A percentile compares a stretch with the other conserved stretches of the same genome.
Conservation (phyloP, 2,888 invertebrate genomes). For the Elmis aenea region DNA sequence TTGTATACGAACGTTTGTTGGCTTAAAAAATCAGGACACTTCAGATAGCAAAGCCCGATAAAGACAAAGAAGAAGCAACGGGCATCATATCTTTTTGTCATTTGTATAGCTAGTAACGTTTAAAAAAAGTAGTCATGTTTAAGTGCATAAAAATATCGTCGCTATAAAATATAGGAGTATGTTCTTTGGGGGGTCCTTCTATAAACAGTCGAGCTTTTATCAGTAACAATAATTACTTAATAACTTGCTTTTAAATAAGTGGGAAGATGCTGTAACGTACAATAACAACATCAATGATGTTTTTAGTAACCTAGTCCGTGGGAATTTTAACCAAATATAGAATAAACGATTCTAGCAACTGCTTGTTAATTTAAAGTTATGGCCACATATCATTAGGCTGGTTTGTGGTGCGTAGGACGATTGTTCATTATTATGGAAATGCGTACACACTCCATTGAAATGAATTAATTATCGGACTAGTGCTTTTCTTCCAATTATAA, state of each 20-base stretch:
- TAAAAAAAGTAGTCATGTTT: too few relatives aligned
- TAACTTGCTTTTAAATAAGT: constrained; percentile 20
- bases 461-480: background rate
- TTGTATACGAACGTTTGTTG: too few relatives aligned
- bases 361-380: constrained; percentile 16
- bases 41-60: too few relatives aligned
- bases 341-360: constrained; percentile 17
- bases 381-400: constrained; percentile 12
- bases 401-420: constrained; percentile 14
- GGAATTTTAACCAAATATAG: constrained; percentile 37
- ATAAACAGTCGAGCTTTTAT: background rate
- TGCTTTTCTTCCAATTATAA: background rate
- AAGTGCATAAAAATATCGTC: too few relatives aligned
- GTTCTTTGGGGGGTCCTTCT: background rate
- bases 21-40: too few relatives aligned
- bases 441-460: background rate
- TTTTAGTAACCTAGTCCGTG: constrained; percentile 38
- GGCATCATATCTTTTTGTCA: too few relatives aligned
- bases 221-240: background rate
- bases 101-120: too few relatives aligned
- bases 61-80: too few relatives aligned
- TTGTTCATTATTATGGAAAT: too few relatives aligned
- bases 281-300: constrained; percentile 30
- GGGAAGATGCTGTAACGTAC: too few relatives aligned
- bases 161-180: too few relatives aligned